phyloP scores from a whole-genome alignment of 2,113 vertebrate species.

The Colius striatus region DNA sequence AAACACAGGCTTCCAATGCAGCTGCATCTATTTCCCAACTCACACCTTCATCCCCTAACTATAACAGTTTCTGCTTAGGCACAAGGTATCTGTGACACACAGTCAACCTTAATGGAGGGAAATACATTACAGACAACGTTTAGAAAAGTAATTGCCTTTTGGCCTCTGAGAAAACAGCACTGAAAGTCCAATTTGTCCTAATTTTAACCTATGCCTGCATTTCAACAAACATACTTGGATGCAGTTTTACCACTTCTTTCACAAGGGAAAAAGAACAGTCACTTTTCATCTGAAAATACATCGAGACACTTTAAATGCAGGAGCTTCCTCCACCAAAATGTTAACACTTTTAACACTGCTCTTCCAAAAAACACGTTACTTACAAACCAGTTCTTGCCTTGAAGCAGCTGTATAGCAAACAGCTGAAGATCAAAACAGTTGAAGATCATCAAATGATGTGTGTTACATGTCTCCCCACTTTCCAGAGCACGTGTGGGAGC shows the following conservation, averaged over 20 bases:
- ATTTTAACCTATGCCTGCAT: neutral
- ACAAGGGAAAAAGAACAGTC: neutral
- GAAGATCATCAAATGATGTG: neutral
- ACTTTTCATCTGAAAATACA: neutral
- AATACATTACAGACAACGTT: neutral
- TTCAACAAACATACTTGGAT: neutral
- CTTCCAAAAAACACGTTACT: neutral
- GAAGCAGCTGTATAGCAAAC: neutral
- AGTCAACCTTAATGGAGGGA: neutral
- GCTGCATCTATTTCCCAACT: neutral
- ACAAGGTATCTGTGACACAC: neutral
- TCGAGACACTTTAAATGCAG: neutral
- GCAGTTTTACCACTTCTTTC: neutral
- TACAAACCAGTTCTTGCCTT: neutral
- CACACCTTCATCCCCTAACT: neutral
- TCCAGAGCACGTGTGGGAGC: neutral
- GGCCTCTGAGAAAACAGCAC: neutral
- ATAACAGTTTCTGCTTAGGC: neutral
- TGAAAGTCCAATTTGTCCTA: neutral
- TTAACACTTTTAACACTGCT: neutral
- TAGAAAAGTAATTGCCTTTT: neutral
- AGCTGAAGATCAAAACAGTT: neutral
- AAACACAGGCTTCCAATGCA: neutral
- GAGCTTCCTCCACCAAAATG: neutral
- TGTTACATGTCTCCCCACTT: neutral